Evolutionary conservation across 1,140 invertebrate species (phyloP).

Genomic region (Cyphomyrmex costatus): DNA sequence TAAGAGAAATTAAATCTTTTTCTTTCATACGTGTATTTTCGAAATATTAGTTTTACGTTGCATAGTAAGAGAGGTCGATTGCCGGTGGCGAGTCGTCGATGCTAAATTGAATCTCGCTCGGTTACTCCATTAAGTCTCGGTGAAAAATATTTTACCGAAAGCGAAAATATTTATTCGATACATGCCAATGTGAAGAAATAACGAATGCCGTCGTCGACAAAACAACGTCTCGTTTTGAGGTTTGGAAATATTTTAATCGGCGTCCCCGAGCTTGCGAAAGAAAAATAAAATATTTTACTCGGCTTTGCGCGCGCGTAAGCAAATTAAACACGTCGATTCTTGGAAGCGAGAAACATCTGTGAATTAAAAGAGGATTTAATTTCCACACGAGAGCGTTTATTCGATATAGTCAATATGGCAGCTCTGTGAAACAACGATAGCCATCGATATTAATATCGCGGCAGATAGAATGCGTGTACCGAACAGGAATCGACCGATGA

Average conservation of each 20-base stretch:
- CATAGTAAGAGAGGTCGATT: conserved; percentile 21
- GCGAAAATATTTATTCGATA: conserved; percentile 56
- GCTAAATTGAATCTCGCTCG: conserved; percentile 3
- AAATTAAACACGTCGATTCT: conserved; percentile 50
- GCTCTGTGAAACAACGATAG: conserved; percentile 32
- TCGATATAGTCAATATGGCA: conserved; percentile 52
- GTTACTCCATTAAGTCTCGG: conserved; percentile 41
- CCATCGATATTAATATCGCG: conserved; percentile 54
- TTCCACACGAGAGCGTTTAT: conserved; percentile 57
- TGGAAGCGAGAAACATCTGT: conserved; percentile 57
- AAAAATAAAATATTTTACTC: conserved; percentile 47
- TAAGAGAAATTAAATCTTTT: background rate
- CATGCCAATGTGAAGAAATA: conserved; percentile 21
- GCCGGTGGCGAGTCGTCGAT: background rate
- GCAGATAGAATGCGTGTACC: conserved; percentile 13
- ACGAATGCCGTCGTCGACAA: conserved; percentile 25
- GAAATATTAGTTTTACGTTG: conserved; percentile 8
- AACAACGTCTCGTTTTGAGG: conserved; percentile 36
- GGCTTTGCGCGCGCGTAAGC: conserved; percentile 4
- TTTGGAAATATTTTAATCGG: conserved; percentile 46
- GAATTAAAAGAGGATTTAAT: conserved; percentile 66
- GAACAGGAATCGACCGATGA: conserved; percentile 38
- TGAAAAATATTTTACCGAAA: conserved; percentile 52
- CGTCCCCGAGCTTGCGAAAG: background rate
- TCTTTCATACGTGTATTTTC: background rate